Conservation (phyloP, 1,140 invertebrate species). For the Cydia splendana region DNA sequence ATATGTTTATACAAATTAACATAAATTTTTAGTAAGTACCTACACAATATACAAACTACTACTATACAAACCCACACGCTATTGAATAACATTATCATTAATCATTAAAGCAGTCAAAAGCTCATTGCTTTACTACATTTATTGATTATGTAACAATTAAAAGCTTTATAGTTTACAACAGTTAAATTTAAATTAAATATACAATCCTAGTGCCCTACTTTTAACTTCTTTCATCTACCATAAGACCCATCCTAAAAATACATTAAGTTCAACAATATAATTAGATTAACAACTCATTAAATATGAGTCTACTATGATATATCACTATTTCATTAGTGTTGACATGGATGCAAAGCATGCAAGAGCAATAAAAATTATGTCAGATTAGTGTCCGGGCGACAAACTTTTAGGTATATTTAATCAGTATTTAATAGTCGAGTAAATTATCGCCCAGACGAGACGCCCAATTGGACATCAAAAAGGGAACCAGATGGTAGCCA, state of each 20-base stretch:
- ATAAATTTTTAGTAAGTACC: neutral
- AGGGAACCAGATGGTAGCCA: too few species aligned
- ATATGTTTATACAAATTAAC: constrained; percentile 31
- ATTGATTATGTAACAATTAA: neutral
- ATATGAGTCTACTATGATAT: constrained; percentile 13
- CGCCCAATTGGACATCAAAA: too few species aligned
- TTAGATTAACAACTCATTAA: constrained; percentile 25
- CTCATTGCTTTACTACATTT: too few species aligned
- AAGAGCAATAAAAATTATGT: neutral
- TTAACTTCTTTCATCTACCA: neutral
- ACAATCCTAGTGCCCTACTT: neutral
- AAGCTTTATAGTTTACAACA: neutral
- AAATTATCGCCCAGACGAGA: neutral
- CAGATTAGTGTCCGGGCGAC: neutral
- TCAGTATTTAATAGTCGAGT: neutral
- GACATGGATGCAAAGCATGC: constrained; percentile 6
- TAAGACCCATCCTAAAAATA: neutral
- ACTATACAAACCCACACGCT: neutral
- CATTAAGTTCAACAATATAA: neutral
- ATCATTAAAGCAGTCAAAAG: neutral
- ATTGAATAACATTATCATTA: constrained; percentile 16
- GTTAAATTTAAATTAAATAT: neutral
- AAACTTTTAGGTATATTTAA: too few species aligned
- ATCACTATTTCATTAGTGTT: constrained; percentile 31
- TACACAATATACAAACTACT: too few species aligned